Conservation (phyloP, 2,113 vertebrate genomes). For the Nettapus auritus region DNA sequence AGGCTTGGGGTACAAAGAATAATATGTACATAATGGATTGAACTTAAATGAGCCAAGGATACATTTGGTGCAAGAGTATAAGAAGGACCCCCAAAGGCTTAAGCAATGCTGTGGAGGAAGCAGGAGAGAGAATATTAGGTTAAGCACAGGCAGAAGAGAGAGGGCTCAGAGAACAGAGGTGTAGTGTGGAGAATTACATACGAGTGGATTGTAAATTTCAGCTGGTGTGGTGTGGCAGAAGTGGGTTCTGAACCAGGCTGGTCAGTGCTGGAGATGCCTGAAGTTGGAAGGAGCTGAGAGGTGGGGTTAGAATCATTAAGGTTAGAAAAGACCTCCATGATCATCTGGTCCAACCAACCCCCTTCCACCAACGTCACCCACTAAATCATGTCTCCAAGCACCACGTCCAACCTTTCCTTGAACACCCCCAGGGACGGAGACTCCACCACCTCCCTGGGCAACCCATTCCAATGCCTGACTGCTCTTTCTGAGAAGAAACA, state of each 20-base stretch:
- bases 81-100: not conserved
- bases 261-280: not conserved
- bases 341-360: too few relatives aligned
- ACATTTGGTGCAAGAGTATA: not conserved
- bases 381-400: too few relatives aligned
- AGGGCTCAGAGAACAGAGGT: not conserved
- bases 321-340: too few relatives aligned
- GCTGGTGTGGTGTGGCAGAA: not conserved
- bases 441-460: too few relatives aligned
- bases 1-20: not conserved
- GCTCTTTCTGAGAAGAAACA: too few relatives aligned
- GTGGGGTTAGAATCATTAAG: too few relatives aligned
- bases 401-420: too few relatives aligned
- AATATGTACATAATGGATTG: not conserved
- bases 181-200: fast-evolving
- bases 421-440: too few relatives aligned
- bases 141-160: not conserved
- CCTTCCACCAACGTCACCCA: too few relatives aligned
- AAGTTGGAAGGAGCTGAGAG: not conserved
- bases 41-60: not conserved
- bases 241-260: not conserved
- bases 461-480: too few relatives aligned
- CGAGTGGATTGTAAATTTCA: not conserved
- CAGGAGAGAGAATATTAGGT: not conserved
- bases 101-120: not conserved